A percentile compares a stretch with the other conserved stretches of the same genome.
Evolutionary conservation across 2,797 vertebrate genomes (phyloP).

Genomic region (Cossypha niveicapilla): DNA sequence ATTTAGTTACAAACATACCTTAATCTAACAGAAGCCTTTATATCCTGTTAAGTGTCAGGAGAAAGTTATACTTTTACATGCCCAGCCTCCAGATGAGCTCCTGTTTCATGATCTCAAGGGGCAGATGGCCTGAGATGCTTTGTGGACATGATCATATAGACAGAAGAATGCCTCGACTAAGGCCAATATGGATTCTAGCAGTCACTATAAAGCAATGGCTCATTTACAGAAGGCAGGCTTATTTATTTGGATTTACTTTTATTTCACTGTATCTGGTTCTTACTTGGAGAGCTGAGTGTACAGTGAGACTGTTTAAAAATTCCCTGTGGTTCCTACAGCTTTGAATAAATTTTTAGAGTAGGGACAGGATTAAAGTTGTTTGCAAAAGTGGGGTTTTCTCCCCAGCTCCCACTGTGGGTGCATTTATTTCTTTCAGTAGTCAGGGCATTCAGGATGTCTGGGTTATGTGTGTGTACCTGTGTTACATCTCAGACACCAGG

Average conservation of each 20-base stretch:
- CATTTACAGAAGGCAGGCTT: background rate
- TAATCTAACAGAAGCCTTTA: background rate
- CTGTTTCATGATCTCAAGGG: background rate
- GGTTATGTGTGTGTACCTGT: background rate
- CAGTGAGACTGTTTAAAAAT: background rate
- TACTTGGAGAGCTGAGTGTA: background rate
- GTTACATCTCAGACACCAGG: background rate
- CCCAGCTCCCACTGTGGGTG: background rate
- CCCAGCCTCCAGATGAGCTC: background rate
- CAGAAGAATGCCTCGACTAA: background rate
- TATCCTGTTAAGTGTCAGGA: background rate
- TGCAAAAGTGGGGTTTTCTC: background rate
- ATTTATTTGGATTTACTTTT: background rate
- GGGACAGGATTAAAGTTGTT: background rate
- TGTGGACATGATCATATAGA: background rate
- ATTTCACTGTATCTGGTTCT: background rate
- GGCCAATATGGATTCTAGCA: background rate
- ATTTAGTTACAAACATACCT: background rate
- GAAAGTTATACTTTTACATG: background rate
- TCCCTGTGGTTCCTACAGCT: background rate
- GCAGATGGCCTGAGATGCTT: background rate
- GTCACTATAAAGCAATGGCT: background rate
- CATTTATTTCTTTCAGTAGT: background rate
- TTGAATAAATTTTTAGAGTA: background rate
- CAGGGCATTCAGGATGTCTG: background rate